These are phyloP conservation scores for Chelon labrosus DNA, from an alignment of 2,797 vertebrate genomes.

Conservation along the genomic window DNA sequence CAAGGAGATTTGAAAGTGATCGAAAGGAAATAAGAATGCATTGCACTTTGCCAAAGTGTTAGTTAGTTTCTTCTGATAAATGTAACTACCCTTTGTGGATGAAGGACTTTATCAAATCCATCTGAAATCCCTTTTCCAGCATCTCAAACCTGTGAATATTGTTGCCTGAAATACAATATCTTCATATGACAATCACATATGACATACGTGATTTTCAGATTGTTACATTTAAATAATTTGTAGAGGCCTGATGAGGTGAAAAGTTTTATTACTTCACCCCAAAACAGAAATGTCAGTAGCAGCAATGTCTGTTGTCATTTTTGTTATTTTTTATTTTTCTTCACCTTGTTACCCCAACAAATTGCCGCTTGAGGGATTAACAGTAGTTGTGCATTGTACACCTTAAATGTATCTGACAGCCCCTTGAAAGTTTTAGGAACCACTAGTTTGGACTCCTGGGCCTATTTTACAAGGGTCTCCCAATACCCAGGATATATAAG, in stretches of 20 bases:
- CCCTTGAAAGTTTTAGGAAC: neutral
- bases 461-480: neutral
- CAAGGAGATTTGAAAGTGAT: neutral
- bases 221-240: neutral
- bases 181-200: too few species aligned
- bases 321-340: neutral
- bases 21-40: neutral
- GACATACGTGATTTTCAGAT: neutral
- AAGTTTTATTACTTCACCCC: neutral
- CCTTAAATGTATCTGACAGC: neutral
- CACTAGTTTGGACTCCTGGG: neutral
- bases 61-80: neutral
- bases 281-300: too few species aligned
- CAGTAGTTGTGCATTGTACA: neutral
- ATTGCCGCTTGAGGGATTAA: neutral
- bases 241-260: neutral
- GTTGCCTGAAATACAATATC: neutral
- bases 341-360: neutral
- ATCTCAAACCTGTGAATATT: neutral
- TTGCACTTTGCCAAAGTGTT: neutral
- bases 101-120: neutral
- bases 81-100: constrained; percentile 8
- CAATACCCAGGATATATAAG: too few species aligned
- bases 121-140: too few species aligned
- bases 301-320: neutral